These are phyloP conservation scores for Volucella zonaria DNA, from an alignment of 2,888 invertebrate species.

Conservation along the genomic window DNA sequence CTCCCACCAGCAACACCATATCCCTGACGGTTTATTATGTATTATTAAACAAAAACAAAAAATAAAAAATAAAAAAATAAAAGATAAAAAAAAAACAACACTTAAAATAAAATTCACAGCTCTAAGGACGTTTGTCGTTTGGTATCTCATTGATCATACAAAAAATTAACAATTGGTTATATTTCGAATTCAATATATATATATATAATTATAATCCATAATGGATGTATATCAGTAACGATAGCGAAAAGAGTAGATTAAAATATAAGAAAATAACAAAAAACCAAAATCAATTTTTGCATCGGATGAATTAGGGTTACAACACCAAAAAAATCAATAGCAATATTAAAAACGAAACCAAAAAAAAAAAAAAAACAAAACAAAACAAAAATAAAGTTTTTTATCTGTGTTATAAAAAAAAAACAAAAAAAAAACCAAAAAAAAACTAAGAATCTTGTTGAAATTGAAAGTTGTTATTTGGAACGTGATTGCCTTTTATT, in stretches of 20 bases:
- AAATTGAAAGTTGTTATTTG: conserved; percentile 71
- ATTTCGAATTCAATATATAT: conserved; percentile 43
- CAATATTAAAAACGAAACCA: conserved; percentile 50
- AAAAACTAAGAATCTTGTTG: conserved; percentile 61
- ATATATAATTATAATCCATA: conserved; percentile 55
- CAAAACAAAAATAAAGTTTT: conserved; percentile 54
- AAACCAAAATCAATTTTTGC: conserved; percentile 32
- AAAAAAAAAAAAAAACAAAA: conserved; percentile 32
- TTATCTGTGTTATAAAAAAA: conserved; percentile 65
- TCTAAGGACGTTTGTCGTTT: conserved; percentile 36
- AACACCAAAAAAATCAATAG: conserved; percentile 67
- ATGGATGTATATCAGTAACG: conserved; percentile 64
- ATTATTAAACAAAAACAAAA: not conserved
- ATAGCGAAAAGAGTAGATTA: conserved; percentile 55
- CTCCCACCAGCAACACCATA: conserved; percentile 73
- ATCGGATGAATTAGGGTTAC: conserved; percentile 52
- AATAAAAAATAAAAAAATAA: conserved; percentile 12
- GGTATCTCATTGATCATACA: conserved; percentile 47
- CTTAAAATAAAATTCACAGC: conserved; percentile 7
- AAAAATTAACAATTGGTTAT: conserved; percentile 45
- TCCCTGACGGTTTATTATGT: conserved; percentile 61
- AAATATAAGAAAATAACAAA: conserved; percentile 15
- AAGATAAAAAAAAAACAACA: conserved; percentile 18
- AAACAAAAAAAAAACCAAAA: conserved; percentile 7
- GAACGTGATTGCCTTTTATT: conserved; percentile 72